Evolutionary conservation across 2,888 invertebrate species (phyloP).

Genomic region (Orthosia cruda): DNA sequence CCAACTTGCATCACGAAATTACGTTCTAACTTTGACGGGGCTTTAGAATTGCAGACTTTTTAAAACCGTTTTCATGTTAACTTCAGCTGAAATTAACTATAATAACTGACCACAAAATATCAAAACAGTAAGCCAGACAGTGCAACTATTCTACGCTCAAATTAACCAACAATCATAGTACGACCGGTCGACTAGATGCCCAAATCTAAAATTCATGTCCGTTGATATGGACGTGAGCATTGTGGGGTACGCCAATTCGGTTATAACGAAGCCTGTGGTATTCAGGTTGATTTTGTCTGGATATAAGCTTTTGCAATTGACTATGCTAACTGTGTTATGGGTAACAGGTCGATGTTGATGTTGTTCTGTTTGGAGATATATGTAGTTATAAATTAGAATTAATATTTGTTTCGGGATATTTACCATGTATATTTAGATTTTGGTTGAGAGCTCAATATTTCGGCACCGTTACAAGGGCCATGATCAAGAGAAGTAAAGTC

Average conservation of each 20-base stretch:
- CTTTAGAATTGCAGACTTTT: no score
- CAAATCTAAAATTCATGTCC: slow-evolving; percentile 80
- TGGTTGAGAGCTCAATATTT: no score
- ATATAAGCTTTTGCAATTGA: slow-evolving; percentile 27
- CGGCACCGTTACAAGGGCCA: no score
- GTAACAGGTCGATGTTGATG: not conserved
- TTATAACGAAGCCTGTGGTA: slow-evolving; percentile 70
- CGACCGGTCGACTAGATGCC: slow-evolving; percentile 54
- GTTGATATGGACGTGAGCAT: slow-evolving; percentile 69
- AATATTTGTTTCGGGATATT: no score
- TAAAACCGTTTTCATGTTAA: no score
- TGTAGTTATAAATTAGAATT: no score
- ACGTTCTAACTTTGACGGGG: no score
- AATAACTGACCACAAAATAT: slow-evolving; percentile 6
- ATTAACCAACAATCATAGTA: slow-evolving; percentile 59
- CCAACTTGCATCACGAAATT: no score
- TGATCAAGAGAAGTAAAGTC: no score
- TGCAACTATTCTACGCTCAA: slow-evolving; percentile 29
- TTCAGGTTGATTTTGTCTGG: slow-evolving; percentile 39
- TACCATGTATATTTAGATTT: no score
- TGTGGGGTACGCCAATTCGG: slow-evolving; percentile 73
- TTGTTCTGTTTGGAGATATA: not conserved
- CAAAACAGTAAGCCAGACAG: not conserved
- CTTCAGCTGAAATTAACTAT: not conserved
- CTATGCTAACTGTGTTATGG: not conserved